Evolutionary conservation across 2,888 invertebrate genomes (phyloP).

Genomic region (Girardia tigrina): DNA sequence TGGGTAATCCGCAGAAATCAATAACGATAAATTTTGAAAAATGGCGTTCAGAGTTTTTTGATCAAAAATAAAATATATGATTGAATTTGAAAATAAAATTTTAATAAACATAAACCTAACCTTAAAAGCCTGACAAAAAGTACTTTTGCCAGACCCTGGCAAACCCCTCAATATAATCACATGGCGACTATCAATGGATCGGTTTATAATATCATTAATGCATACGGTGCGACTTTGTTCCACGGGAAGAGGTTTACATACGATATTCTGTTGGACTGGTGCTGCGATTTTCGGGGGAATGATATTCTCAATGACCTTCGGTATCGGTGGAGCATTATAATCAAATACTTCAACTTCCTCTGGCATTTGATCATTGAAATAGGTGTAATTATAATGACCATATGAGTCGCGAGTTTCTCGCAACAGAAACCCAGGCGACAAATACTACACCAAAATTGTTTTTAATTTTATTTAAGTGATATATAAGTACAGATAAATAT

Average conservation of each 20-base stretch:
- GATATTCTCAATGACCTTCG: not conserved
- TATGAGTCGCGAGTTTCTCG: constrained; percentile 6
- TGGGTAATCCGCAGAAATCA: no score
- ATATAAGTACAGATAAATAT: no score
- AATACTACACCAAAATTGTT: no score
- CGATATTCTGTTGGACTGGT: not conserved
- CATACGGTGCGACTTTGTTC: not conserved
- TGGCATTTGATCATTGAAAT: constrained; percentile 3
- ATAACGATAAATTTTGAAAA: no score
- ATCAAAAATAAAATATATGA: no score
- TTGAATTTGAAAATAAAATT: not conserved
- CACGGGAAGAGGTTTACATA: not conserved
- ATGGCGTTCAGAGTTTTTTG: no score
- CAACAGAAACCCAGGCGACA: not conserved
- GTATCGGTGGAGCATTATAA: not conserved
- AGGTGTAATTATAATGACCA: constrained; percentile 2
- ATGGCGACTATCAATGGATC: not conserved
- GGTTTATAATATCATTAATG: not conserved
- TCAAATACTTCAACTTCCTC: not conserved
- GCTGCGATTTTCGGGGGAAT: not conserved
- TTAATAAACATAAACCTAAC: not conserved
- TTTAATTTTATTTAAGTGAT: no score
- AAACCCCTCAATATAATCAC: not conserved
- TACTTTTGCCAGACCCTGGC: not conserved
- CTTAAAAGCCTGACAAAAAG: constrained; percentile 5